Conservation (phyloP, 2,888 invertebrate species). For the Lagria hirta region DNA sequence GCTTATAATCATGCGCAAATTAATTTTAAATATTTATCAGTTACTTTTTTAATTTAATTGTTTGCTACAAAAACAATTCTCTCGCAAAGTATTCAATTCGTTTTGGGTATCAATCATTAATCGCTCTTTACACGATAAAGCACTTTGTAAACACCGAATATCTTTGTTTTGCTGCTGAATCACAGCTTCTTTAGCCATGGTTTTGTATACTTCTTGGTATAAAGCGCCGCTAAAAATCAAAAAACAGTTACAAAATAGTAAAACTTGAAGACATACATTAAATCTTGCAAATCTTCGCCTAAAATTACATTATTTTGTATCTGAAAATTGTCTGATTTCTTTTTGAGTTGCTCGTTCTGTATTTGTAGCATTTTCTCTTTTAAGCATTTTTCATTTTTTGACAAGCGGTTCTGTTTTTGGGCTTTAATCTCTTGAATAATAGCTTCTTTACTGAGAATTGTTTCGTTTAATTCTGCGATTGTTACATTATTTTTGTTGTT, state of each 20-base stretch:
- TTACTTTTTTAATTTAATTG: too few species aligned
- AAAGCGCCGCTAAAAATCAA: conserved; percentile 12
- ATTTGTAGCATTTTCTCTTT: conserved; percentile 4
- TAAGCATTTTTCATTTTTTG: conserved; percentile 6
- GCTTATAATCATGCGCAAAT: too few species aligned
- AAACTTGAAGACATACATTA: conserved; percentile 8
- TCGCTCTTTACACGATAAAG: conserved; percentile 9
- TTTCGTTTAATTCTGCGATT: not conserved
- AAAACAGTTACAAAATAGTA: not conserved
- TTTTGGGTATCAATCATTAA: conserved; percentile 7
- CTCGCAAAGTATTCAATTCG: conserved; percentile 9
- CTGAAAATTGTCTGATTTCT: not conserved
- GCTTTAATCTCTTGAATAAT: conserved; percentile 5
- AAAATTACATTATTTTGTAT: conserved; percentile 3
- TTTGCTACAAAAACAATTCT: too few species aligned
- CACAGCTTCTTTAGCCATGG: conserved; percentile 10
- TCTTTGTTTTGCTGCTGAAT: conserved; percentile 6
- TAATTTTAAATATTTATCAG: too few species aligned
- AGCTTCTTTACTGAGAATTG: conserved; percentile 6
- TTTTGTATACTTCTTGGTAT: conserved; percentile 17
- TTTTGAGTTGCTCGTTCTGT: conserved; percentile 6
- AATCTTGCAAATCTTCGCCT: conserved; percentile 12
- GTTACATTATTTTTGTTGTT: not conserved
- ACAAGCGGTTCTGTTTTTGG: conserved; percentile 3
- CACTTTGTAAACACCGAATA: conserved; percentile 10